Conservation (phyloP, 2,888 invertebrate species). For the Tolmerus cingulatus region DNA sequence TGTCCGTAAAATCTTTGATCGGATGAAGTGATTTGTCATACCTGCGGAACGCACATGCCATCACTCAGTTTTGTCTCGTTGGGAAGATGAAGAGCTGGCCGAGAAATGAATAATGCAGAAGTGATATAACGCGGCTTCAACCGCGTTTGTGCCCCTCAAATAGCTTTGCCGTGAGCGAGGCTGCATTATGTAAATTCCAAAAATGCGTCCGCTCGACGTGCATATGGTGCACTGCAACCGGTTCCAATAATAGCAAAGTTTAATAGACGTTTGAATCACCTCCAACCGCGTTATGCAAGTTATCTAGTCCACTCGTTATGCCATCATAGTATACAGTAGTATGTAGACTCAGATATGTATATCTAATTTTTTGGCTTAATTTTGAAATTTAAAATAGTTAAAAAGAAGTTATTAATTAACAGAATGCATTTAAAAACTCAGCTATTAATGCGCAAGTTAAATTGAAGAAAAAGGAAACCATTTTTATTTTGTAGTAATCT, state of each 20-base stretch:
- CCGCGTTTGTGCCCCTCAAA: not conserved
- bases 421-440: too few species aligned
- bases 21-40: not conserved
- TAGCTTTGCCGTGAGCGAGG: not conserved
- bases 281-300: not conserved
- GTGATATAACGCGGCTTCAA: not conserved
- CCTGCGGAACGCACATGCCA: not conserved
- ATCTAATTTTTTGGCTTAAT: not conserved
- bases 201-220: not conserved
- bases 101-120: not conserved
- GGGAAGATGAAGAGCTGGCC: not conserved
- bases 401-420: too few species aligned
- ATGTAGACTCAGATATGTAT: not conserved
- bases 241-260: not conserved
- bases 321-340: not conserved
- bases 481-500: too few species aligned
- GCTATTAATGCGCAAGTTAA: too few species aligned
- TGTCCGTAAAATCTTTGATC: not conserved
- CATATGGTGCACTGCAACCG: not conserved
- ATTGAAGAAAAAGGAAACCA: too few species aligned
- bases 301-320: not conserved
- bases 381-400: not conserved
- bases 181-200: not conserved
- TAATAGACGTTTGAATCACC: not conserved
- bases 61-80: not conserved